These are phyloP conservation scores for Bufo gargarizans DNA, from an alignment of 2,113 vertebrate genomes.

Conservation along the genomic window DNA sequence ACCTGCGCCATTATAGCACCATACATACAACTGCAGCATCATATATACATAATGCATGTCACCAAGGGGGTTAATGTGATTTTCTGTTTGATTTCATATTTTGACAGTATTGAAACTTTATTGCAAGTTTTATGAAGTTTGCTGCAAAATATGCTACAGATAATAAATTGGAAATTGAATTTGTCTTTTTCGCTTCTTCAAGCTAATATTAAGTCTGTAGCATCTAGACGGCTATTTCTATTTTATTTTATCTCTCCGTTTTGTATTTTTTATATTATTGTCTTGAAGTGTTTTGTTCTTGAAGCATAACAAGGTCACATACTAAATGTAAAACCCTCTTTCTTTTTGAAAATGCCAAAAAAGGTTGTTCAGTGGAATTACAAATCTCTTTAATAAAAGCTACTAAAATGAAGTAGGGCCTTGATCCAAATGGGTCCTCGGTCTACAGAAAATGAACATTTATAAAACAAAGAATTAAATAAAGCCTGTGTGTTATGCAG, in stretches of 20 bases:
- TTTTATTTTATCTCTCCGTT: neutral
- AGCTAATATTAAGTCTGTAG: neutral
- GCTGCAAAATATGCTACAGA: neutral
- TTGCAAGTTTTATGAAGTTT: neutral
- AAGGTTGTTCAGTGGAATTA: neutral
- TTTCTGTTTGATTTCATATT: neutral
- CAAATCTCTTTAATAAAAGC: slow-evolving; percentile 25
- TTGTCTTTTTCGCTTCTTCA: neutral
- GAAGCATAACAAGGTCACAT: neutral
- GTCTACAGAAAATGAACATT: neutral
- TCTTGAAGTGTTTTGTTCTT: slow-evolving; percentile 23
- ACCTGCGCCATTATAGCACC: no score
- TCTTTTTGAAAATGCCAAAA: neutral
- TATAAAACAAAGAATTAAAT: neutral
- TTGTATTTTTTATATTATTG: slow-evolving; percentile 13
- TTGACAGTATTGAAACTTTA: neutral
- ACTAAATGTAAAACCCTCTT: neutral
- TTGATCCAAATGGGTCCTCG: slow-evolving; percentile 12
- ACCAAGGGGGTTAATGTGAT: neutral
- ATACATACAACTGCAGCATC: no score
- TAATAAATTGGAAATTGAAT: slow-evolving; percentile 1
- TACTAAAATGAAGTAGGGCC: slow-evolving; percentile 9
- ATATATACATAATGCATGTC: no score
- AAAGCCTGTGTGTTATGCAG: neutral
- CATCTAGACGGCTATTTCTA: neutral